Evolutionary conservation across 2,888 invertebrate species (phyloP).

Genomic region (Tolmerus cingulatus): DNA sequence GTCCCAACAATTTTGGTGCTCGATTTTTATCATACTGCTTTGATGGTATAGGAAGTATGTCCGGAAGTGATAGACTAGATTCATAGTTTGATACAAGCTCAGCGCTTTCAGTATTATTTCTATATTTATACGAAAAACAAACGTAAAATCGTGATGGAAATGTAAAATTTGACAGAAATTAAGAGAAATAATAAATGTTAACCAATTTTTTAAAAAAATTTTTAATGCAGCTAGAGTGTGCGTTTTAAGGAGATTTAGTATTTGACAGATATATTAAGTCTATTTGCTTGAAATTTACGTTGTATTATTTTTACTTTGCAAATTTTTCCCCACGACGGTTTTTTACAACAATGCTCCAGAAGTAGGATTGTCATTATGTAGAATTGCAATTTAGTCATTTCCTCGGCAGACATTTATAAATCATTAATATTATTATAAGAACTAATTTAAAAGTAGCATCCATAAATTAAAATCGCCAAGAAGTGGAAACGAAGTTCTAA

Average conservation of each 20-base stretch:
- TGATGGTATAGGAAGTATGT: constrained; percentile 83
- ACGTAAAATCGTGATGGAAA: not conserved
- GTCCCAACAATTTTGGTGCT: constrained; percentile 84
- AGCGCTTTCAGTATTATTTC: constrained; percentile 62
- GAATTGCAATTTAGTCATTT: no score
- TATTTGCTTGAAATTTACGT: not conserved
- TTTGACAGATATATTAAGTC: no score
- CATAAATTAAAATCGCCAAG: not conserved
- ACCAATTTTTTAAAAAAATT: not conserved
- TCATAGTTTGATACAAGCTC: constrained; percentile 65
- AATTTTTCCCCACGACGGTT: not conserved
- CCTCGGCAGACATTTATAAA: no score
- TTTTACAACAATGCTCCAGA: not conserved
- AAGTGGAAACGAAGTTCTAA: not conserved
- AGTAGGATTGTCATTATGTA: not conserved
- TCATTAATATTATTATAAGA: no score
- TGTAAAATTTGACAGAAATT: not conserved
- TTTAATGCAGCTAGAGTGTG: not conserved
- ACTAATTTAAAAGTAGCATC: not conserved
- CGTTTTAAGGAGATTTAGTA: not conserved
- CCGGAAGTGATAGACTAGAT: constrained; percentile 78
- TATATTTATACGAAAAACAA: constrained; percentile 16
- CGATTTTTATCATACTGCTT: constrained; percentile 91
- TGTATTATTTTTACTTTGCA: not conserved
- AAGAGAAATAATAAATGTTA: not conserved